Evolutionary conservation across 2,797 vertebrate species (phyloP).

Genomic region (Helicolenus hilgendorfi): DNA sequence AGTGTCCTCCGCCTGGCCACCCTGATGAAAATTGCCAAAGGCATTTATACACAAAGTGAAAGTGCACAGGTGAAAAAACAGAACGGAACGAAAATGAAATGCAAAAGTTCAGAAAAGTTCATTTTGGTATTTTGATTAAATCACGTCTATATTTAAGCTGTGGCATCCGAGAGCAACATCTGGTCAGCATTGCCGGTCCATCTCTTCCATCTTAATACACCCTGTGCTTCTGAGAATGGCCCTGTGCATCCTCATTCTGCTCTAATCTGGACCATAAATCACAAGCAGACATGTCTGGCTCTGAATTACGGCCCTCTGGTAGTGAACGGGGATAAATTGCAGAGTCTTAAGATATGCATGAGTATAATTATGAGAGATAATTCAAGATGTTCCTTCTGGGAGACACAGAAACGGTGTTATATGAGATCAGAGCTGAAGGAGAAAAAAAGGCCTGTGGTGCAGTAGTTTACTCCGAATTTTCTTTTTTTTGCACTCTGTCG

Average conservation of each 20-base stretch:
- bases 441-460: neutral
- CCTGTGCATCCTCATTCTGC: constrained; percentile 34
- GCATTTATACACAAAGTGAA: neutral
- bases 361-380: constrained; percentile 59
- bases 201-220: constrained; percentile 29
- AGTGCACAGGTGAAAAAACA: neutral
- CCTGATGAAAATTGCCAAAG: neutral
- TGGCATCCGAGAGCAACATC: neutral
- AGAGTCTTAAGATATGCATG: constrained; percentile 43
- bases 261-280: constrained; percentile 66
- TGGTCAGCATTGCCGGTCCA: constrained; percentile 11
- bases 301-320: constrained; percentile 41
- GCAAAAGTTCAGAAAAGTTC: neutral
- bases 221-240: constrained; percentile 32
- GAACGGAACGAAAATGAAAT: neutral
- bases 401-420: neutral
- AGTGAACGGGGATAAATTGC: constrained; percentile 40
- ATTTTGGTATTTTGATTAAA: neutral
- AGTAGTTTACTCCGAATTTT: neutral
- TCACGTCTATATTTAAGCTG: neutral
- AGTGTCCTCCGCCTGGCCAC: neutral
- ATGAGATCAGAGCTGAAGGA: constrained; percentile 6
- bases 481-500: neutral
- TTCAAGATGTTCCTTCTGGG: constrained; percentile 56
- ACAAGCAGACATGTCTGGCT: constrained; percentile 40